Percentiles rank a stretch among this genome's conserved stretches.
Evolutionary conservation across 64 coral and sea anemone species (phyloP).

Genomic region (Pocillopora verrucosa): DNA sequence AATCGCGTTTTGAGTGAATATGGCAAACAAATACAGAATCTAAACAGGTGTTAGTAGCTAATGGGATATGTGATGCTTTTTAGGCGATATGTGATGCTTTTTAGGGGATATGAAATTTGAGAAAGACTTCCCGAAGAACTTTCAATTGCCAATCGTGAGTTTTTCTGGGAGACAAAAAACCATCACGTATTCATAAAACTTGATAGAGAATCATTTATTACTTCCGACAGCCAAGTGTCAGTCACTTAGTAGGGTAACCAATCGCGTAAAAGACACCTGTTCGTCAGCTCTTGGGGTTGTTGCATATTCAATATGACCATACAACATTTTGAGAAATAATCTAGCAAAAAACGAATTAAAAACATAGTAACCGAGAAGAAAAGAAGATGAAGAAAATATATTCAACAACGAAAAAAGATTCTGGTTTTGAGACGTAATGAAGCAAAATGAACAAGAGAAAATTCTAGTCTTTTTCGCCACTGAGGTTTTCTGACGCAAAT

Average conservation of each 20-base stretch:
- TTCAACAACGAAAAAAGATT: background rate
- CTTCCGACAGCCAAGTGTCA: background rate
- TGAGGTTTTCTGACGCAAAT: background rate
- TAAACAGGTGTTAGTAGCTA: background rate
- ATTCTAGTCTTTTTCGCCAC: background rate
- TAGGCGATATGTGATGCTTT: background rate
- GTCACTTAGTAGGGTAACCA: conserved; percentile 6
- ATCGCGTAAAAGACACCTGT: conserved; percentile 36
- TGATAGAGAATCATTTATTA: background rate
- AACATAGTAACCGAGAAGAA: background rate
- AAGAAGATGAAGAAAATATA: background rate
- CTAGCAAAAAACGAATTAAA: background rate
- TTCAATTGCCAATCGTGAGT: background rate
- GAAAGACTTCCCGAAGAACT: background rate
- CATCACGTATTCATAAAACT: conserved; percentile 14
- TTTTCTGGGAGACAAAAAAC: too few relatives aligned
- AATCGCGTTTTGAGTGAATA: background rate
- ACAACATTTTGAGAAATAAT: background rate
- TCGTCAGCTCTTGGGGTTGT: background rate
- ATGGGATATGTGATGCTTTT: background rate
- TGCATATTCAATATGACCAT: conserved; percentile 1
- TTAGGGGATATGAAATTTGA: background rate
- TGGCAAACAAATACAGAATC: background rate
- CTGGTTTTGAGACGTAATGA: background rate
- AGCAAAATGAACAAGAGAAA: background rate